Evolutionary conservation across 2,797 vertebrate genomes (phyloP).

Genomic region (Simalia tracyae): DNA sequence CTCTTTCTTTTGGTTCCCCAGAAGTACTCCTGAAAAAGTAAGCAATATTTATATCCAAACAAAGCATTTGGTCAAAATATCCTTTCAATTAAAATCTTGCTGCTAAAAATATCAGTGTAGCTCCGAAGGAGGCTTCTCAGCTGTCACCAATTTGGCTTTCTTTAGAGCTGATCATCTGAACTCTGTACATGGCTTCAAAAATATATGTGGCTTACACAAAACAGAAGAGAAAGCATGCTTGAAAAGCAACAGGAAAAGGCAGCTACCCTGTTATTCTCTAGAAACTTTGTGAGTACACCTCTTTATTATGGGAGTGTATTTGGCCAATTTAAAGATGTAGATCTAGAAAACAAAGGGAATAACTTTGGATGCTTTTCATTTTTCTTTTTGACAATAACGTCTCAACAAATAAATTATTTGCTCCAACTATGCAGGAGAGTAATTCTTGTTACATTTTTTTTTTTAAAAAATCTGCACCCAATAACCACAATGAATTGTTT

Average conservation of each 20-base stretch:
- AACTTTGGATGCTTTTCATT: background rate
- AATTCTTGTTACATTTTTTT: background rate
- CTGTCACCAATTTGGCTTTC: slow-evolving; percentile 55
- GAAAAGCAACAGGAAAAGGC: slow-evolving; percentile 61
- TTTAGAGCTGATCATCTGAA: slow-evolving; percentile 51
- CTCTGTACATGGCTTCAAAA: slow-evolving; percentile 53
- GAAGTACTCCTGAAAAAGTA: slow-evolving; percentile 79
- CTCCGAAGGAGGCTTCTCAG: slow-evolving; percentile 55
- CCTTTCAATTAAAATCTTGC: slow-evolving; percentile 30
- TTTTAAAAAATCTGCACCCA: background rate
- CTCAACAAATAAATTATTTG: background rate
- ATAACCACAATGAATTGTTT: background rate
- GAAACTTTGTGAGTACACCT: background rate
- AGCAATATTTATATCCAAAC: slow-evolving; percentile 30
- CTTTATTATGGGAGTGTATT: background rate
- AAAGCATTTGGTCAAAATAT: slow-evolving; percentile 4
- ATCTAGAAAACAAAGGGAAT: slow-evolving; percentile 1
- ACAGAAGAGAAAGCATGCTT: slow-evolving; percentile 53
- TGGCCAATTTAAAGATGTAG: slow-evolving; percentile 39
- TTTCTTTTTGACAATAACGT: background rate
- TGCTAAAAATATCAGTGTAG: slow-evolving; percentile 39
- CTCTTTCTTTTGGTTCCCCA: slow-evolving; percentile 86
- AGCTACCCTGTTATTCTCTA: slow-evolving; percentile 38
- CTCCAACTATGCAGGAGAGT: background rate
- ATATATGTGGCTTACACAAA: slow-evolving; percentile 34